Base-by-base conservation (phyloP, 2,113 vertebrate species). In the Anoura caudifer region DNA sequence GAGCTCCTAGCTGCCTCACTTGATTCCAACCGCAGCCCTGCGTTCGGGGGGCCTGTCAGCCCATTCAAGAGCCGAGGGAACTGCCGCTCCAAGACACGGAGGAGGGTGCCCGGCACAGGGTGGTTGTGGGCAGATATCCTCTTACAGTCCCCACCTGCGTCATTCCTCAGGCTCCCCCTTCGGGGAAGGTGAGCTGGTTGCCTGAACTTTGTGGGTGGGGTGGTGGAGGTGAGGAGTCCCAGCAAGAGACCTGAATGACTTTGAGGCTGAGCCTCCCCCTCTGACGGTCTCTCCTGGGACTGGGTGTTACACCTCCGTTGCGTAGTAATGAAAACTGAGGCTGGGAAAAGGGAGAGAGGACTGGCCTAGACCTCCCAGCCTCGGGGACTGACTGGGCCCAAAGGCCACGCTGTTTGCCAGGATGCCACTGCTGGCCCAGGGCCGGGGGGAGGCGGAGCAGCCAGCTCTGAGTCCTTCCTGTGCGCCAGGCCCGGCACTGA, bases 371-470 rank as follows among this genome's bases (percentile, higher is more conserved):
- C 9, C 61, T 72, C 61, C 52, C 14, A 4, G 24, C 41, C 52
- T 31, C 26, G 47, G 36, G 73, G n/a, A 19, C 22, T 6, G 41
- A 33, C 3, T 22, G 6, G 22, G 45, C 26, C 43, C 41, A 4
- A 14, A n/a, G 41, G 41, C 45, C 28, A 12, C 12, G n/a, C 61
- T 16, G n/a, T 22, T 28, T 15, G 20, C 81, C 17, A 9, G 16
- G 67, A 52, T 3, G 15, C 17, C 50, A 15, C 52, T 0, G 36
- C 81, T 20, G 56, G 50, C 17, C 84, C 50, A 24, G 43, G 33
- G 20, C 0, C 4, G 1, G 16, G 43, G 19, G 8, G 11, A 0
- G 7, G 24, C 67, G 16, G 85, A 0, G 14, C 56, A 9, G 63
- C 67, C 20, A 15, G 33, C 41, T 3, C 50, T 7, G 43, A 26